Percentiles rank a stretch among this genome's conserved stretches.
These are phyloP conservation scores for Eolophus roseicapilla DNA, from an alignment of 2,113 vertebrate genomes.

Conservation along the genomic window DNA sequence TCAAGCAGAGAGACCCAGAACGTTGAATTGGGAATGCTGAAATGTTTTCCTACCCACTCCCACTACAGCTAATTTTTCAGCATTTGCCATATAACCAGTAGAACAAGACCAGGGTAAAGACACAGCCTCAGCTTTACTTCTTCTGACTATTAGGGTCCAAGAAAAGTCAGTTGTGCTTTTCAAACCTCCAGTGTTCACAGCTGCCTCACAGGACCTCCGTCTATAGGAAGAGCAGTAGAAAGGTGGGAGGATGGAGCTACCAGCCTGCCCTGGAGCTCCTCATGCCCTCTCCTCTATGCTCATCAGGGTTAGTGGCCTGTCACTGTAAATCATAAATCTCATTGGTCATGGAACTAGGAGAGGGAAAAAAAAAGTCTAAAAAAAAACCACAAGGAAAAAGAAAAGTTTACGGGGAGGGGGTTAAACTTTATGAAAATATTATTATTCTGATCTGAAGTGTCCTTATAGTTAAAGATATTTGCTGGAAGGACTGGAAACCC, in stretches of 20 bases:
- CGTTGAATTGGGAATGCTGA: not conserved
- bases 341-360: not conserved
- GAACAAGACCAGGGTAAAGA: not conserved
- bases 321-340: not conserved
- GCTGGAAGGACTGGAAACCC: not conserved
- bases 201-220: not conserved
- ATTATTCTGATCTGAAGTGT: not conserved
- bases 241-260: not conserved
- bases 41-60: not conserved
- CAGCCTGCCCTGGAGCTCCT: not conserved
- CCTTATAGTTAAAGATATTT: not conserved
- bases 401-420: not conserved
- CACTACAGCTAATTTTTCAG: not conserved
- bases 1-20: not conserved
- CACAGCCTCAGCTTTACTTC: not conserved
- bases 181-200: not conserved
- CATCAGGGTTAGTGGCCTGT: not conserved
- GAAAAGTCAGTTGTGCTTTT: not conserved
- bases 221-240: not conserved
- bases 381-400: not conserved
- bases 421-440: not conserved
- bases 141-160: not conserved
- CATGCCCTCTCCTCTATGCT: not conserved
- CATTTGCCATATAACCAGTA: not conserved
- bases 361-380: not conserved